Base-by-base conservation (phyloP, 2,113 vertebrate genomes). In the Rhodinocichla rosea region DNA sequence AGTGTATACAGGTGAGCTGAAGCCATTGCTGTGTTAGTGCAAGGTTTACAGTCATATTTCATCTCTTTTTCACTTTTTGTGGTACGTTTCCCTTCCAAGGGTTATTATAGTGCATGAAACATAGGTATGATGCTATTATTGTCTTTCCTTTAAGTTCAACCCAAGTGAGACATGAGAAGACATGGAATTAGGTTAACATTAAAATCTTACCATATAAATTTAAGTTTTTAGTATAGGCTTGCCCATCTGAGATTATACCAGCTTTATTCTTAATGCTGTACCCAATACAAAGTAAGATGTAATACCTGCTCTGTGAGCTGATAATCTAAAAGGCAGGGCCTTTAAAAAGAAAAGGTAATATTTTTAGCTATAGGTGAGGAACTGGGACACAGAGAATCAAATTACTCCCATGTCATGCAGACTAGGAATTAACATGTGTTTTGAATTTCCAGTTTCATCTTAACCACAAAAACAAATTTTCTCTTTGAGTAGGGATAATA, bases 381-480 rank as follows among this genome's bases (percentile, higher is more conserved):
- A 83, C 92, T 81, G 47, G 69, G 79, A 86, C 79, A 78, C 35
- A 83, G 67, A 57, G 52, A 93, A 76, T 83, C 64, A 83, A 78
- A 88, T 90, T 70, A 60, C 73, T 95, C 63, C 56, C 40, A 55
- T 91, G 81, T 92, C 81, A 67, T 63, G 45, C 86, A 93, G 90
- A 57, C 69, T 80, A 83, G 78, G 71, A 94, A 91, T 95, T 94
- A 92, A 85, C 70, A 78, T 33, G 53, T 40, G 13, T 87, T 94
- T 94, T 87, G 84, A 96, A 87, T 93, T 90, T 89, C 88, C 76
- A 89, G 88, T 93, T 94, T 83, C 7, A 1, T 68, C 49, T 84
- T 82, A 90, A 92, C 96, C 88, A 93, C 90, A 87, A 78, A 95
- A 70, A 0, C 55, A 93, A 87, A 55, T 89, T 86, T 95, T 90